Conservation (phyloP, 1,140 invertebrate species). For the Euwallacea fornicatus region DNA sequence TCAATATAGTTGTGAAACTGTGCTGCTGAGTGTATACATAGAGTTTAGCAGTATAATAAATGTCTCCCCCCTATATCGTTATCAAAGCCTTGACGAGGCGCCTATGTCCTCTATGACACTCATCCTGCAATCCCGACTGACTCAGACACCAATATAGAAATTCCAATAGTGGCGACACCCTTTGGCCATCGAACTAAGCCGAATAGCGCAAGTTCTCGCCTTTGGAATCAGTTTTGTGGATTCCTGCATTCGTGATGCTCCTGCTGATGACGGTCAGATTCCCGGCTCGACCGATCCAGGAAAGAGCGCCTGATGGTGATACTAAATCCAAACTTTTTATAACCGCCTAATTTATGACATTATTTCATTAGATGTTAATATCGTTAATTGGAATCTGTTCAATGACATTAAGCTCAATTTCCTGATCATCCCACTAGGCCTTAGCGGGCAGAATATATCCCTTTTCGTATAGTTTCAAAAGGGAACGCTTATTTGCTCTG, state of each 20-base stretch:
- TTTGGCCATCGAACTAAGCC: slow-evolving; percentile 46
- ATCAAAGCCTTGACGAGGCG: no score
- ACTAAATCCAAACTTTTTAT: slow-evolving; percentile 19
- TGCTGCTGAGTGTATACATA: no score
- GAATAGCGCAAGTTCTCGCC: slow-evolving; percentile 39
- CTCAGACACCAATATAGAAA: slow-evolving; percentile 16
- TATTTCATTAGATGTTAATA: no score
- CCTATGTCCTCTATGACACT: not conserved
- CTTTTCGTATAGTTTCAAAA: not conserved
- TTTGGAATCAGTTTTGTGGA: slow-evolving; percentile 37
- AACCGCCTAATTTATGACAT: not conserved
- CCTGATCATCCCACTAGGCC: no score
- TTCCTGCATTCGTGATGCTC: slow-evolving; percentile 34
- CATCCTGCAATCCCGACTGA: not conserved
- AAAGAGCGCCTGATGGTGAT: slow-evolving; percentile 12
- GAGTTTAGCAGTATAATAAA: no score
- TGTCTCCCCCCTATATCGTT: no score
- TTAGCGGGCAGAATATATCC: not conserved
- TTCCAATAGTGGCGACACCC: slow-evolving; percentile 46
- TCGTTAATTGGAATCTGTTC: no score
- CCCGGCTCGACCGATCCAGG: not conserved
- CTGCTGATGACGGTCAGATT: not conserved
- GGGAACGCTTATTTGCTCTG: not conserved
- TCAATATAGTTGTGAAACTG: no score
- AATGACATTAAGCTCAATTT: no score